A percentile compares a stretch with the other conserved stretches of the same genome.
Conservation (phyloP, 2,797 vertebrate genomes). For the Threskiornis aethiopicus region DNA sequence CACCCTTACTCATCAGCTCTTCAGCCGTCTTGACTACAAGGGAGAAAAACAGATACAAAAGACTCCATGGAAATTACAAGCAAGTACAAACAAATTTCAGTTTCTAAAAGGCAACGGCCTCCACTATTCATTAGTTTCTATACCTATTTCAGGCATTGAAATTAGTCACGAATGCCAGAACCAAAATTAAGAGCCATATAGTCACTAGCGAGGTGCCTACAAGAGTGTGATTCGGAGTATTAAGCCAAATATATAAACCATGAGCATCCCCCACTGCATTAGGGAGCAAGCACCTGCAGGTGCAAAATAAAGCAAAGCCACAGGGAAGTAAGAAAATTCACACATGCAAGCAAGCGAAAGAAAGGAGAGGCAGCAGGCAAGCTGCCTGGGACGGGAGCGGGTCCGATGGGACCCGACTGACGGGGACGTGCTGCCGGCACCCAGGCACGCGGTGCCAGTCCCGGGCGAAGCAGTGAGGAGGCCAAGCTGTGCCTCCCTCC, state of each 20-base stretch:
- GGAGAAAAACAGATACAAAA: not conserved
- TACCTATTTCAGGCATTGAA: not conserved
- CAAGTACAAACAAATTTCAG: not conserved
- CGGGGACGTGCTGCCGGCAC: not conserved
- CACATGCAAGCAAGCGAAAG: not conserved
- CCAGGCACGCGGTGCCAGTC: not conserved
- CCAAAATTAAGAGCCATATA: not conserved
- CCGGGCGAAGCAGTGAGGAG: not conserved
- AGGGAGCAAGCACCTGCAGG: not conserved
- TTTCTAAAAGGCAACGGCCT: not conserved
- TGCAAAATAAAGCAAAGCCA: not conserved
- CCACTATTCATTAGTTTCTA: not conserved
- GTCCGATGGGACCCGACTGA: not conserved
- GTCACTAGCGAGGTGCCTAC: not conserved
- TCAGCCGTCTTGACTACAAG: not conserved
- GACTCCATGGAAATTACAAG: not conserved
- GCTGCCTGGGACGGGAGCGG: accelerated
- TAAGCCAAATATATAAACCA: not conserved
- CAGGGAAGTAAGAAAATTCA: not conserved
- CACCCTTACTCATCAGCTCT: not conserved
- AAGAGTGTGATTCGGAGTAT: not conserved
- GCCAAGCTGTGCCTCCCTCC: not conserved
- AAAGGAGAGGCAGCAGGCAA: not conserved
- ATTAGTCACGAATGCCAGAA: not conserved
- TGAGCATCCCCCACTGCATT: not conserved